phyloP scores from a whole-genome alignment of 2,888 invertebrate species.

The Adelognathus sp. region DNA sequence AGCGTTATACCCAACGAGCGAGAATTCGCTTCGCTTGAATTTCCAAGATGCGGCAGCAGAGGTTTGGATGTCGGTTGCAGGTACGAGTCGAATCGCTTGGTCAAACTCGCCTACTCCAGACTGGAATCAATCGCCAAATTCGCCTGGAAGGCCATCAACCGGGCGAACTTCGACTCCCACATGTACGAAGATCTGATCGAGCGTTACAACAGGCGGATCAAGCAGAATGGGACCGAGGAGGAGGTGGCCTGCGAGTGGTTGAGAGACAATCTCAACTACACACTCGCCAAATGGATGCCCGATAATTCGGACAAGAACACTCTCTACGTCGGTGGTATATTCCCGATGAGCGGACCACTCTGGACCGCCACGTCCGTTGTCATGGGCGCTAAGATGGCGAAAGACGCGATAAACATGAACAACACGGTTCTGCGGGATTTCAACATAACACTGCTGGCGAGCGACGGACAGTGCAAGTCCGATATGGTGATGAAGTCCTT shows the following conservation, averaged over 20 bases:
- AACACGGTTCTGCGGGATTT: conserved; percentile 84
- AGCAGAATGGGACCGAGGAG: conserved; percentile 66
- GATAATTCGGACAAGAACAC: conserved; percentile 76
- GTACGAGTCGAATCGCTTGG: conserved; percentile 87
- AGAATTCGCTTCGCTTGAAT: conserved; percentile 83
- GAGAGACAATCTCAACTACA: conserved; percentile 78
- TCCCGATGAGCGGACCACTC: conserved; percentile 85
- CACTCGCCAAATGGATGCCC: conserved; percentile 82
- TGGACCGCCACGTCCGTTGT: conserved; percentile 85
- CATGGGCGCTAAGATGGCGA: conserved; percentile 85
- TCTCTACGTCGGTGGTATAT: conserved; percentile 87
- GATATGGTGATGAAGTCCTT: conserved; percentile 89
- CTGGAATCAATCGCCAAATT: conserved; percentile 83
- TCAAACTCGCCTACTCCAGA: conserved; percentile 86
- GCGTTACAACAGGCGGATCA: conserved; percentile 72
- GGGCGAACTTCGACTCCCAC: conserved; percentile 82
- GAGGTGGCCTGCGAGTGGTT: conserved; percentile 88
- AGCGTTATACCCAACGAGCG: conserved; percentile 82
- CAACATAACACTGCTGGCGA: conserved; percentile 83
- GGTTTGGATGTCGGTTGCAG: conserved; percentile 83
- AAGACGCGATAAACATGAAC: conserved; percentile 85
- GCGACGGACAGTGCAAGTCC: conserved; percentile 87
- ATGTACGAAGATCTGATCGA: conserved; percentile 83
- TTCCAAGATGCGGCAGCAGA: conserved; percentile 84
- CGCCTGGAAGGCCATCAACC: conserved; percentile 82